Evolutionary conservation across 2,888 invertebrate genomes (phyloP).

Genomic region (Sesamia inferens): DNA sequence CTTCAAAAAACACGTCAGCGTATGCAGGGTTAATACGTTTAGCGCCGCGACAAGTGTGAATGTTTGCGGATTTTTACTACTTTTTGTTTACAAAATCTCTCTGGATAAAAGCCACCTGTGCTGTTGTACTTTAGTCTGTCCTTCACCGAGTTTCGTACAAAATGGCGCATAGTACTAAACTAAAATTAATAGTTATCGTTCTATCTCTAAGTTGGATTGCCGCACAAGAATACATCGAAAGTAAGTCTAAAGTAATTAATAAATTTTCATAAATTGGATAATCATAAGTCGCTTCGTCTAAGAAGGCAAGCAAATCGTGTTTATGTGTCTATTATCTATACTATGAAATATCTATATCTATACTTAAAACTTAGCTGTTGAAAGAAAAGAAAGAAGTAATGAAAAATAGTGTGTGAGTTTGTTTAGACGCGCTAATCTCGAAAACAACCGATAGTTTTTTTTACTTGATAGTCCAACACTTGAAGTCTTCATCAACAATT

Average conservation of each 20-base stretch:
- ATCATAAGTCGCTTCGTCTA: not conserved
- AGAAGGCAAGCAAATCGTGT: not conserved
- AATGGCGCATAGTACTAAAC: conserved; percentile 57
- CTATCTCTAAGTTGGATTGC: conserved; percentile 66
- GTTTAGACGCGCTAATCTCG: too few relatives aligned
- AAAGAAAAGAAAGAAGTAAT: too few relatives aligned
- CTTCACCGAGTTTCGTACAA: conserved; percentile 28
- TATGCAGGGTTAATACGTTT: conserved; percentile 72
- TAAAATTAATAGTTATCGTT: conserved; percentile 57
- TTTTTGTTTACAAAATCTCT: conserved; percentile 64
- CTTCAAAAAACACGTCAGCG: conserved; percentile 47
- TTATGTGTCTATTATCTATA: too few relatives aligned
- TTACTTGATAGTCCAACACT: too few relatives aligned
- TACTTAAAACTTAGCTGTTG: too few relatives aligned
- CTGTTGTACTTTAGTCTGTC: conserved; percentile 38
- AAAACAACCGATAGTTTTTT: too few relatives aligned
- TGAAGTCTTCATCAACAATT: too few relatives aligned
- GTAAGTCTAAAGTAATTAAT: too few relatives aligned
- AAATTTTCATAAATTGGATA: too few relatives aligned
- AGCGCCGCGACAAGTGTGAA: conserved; percentile 76
- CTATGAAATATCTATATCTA: too few relatives aligned
- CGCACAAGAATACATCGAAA: conserved; percentile 75
- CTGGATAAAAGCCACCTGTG: conserved; percentile 80
- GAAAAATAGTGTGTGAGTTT: too few relatives aligned
- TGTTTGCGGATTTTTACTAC: conserved; percentile 68